Evolutionary conservation across 2,797 vertebrate species (phyloP), one percentile per base, ranked within the genome.

Genomic region (Bradypus variegatus): DNA sequence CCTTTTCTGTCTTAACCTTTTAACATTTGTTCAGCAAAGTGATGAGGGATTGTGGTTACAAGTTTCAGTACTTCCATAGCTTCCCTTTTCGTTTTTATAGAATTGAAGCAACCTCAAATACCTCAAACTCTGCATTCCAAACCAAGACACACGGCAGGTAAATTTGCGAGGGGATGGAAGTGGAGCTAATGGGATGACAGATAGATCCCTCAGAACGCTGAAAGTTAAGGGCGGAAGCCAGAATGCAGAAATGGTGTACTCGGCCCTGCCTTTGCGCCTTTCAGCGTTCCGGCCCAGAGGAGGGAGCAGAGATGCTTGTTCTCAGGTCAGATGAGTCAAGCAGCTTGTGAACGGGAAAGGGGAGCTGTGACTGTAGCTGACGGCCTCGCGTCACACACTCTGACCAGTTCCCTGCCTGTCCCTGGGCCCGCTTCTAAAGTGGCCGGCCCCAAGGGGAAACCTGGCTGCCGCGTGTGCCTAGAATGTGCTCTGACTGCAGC

Each of bases 121-220:
- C 90, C 90, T 95, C 48, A 2, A 10, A 41, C 60, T 91, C 82
- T 91, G 85, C 84, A 23, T 87, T 95, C 73, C 77, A 80, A 16
- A 55, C 62, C 53, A 4, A 58, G 31, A 33, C 31, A 21, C 13
- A 4, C 2, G n/a, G 45, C 62, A 33, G 62, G 60, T 4, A 15
- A n/a, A 8, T 38, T 60, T 72, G 25, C 1, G 9, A 67, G 50
- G 60, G 45, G 13, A 18, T 53, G 4, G 11, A 31, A 15, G 29
- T 60, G 64, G 48, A 27, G 3, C 36, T 55, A 5, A 5, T 3
- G 31, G 64, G 29, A 0, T 21, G 45, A 45, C 31, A n/a, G 25
- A 15, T 5, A 15, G 67, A 21, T 8, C 50, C 11, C 53, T 12
- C 15, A 31, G 50, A 64, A 36, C 2, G n/a, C 53, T 58, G 38